Evolutionary conservation across 2,888 invertebrate species (phyloP), one percentile per base, ranked within the genome.

Genomic region (Noctua janthina): DNA sequence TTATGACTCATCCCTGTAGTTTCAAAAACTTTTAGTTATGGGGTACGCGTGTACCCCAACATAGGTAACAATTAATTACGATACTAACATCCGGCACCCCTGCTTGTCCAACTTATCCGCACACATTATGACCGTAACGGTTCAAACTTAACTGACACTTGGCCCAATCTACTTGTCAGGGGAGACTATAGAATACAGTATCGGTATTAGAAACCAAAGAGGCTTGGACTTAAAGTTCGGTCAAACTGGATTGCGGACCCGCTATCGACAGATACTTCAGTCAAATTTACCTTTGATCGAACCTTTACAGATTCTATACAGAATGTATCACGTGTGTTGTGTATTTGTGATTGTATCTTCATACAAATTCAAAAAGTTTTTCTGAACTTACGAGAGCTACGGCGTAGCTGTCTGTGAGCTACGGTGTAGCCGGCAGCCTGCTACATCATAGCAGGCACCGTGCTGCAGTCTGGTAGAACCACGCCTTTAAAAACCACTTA

Each of bases 41-140:
- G 3, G 29, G 39, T 49, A n/a, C n/a, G 11, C 62, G 29, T 43
- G 15, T 20, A 46, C 59, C n/a, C 35, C 56, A 15, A 67, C 51
- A 81, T 51, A n/a, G 67, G 78, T 71, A 59, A 35, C 54, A 70
- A 78, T 59, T 83, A 81, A 51, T 83, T 43, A 75, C 62, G 35
- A 23, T 39, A 56, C 59, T 59, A 70, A 15, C 29, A 70, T 49
- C 75, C 46, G 68, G 17, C 46, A 8, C 66, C 20, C 67, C 10
- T 66, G 35, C 78, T 67, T 39, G 62, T 76, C 66, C 46, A 62
- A 84, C 79, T 78, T 84, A 68, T 72, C 67, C 23, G 66, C 54
- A 62, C 62, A 79, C 59, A 71, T 79, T 62, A 62, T 54, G 59
- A 54, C 59, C 84, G 67, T 62, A n/a, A 8, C 78, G 35, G 51